Evolutionary conservation across 1,140 invertebrate species (phyloP), one percentile per base, ranked within the genome.

Genomic region (Drosophila repletoides): DNA sequence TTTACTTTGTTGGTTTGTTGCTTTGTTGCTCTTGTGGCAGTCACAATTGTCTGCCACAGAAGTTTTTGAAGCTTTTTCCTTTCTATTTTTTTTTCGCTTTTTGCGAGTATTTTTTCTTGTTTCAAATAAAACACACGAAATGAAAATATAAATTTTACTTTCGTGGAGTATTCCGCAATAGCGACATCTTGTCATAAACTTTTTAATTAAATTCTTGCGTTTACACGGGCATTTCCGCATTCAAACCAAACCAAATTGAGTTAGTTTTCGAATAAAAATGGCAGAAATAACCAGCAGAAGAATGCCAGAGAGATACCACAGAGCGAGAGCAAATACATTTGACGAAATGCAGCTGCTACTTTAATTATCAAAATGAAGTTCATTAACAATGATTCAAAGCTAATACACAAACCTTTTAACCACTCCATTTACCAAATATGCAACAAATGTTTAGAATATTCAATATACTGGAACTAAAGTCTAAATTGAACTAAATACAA

Each of bases 141-240:
- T 17, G 14, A 14, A 26, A 38, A 19, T 15, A 48, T 6, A 53
- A 41, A 58, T 29, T 40, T 64, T 72, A 58, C 26, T 40, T 56
- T 69, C 53, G n/a, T 5, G 21, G 12, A 24, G 36, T 33, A 60
- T 60, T 49, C 17, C 10, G 4, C 60, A 53, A 31, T 22, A 74
- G 58, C 63, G 72, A 80, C 80, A 80, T 76, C 76, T 80, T 86
- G 76, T 77, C 72, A 75, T 76, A 87, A 86, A 86, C 75, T 86
- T 86, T 84, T 86, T 86, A 86, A 86, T 86, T 86, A 86, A 86
- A 86, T 86, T 86, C 51, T 69, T 80, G 49, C 72, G 70, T 86
- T 80, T 86, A 84, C 73, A 77, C 12, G 10, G 10, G 7, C 21
- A 29, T 26, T 29, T 28, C 51, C 43, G 28, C 10, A 51, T 65